phyloP scores from a whole-genome alignment of 2,113 vertebrate species.

The Thinocorus orbignyianus region DNA sequence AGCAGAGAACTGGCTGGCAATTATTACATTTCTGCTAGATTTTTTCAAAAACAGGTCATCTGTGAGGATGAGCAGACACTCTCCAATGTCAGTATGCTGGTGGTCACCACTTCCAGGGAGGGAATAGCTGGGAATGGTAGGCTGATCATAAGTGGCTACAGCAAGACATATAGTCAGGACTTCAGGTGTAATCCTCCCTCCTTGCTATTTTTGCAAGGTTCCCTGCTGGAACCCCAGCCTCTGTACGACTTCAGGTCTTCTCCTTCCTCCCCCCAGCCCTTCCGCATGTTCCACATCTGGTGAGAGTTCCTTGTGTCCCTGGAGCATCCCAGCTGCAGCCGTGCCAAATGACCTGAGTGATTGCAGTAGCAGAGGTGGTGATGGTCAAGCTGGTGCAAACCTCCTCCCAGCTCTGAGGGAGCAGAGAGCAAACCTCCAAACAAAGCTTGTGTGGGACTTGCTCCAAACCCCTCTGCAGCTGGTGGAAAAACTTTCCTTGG shows the following conservation, averaged over 20 bases:
- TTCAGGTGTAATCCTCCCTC: neutral
- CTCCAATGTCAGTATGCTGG: too few species aligned
- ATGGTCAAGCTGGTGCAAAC: neutral
- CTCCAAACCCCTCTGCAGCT: neutral
- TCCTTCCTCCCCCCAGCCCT: neutral
- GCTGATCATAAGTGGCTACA: neutral
- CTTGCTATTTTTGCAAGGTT: neutral
- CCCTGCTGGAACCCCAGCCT: neutral
- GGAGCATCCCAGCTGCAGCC: neutral
- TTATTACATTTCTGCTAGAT: neutral
- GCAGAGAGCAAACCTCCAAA: too few species aligned
- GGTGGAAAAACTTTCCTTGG: neutral
- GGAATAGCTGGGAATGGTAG: neutral
- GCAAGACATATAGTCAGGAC: neutral
- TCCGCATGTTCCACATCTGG: accelerated
- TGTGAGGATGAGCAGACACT: neutral
- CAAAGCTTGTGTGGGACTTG: neutral
- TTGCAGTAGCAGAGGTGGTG: neutral
- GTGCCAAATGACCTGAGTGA: neutral
- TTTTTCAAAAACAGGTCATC: neutral
- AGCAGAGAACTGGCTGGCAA: neutral
- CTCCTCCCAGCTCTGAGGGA: neutral
- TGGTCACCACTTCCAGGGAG: neutral
- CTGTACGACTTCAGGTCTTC: neutral
- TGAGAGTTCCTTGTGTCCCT: neutral